Evolutionary conservation across 2,888 invertebrate species (phyloP).

Genomic region (Himalopsyche japonica): DNA sequence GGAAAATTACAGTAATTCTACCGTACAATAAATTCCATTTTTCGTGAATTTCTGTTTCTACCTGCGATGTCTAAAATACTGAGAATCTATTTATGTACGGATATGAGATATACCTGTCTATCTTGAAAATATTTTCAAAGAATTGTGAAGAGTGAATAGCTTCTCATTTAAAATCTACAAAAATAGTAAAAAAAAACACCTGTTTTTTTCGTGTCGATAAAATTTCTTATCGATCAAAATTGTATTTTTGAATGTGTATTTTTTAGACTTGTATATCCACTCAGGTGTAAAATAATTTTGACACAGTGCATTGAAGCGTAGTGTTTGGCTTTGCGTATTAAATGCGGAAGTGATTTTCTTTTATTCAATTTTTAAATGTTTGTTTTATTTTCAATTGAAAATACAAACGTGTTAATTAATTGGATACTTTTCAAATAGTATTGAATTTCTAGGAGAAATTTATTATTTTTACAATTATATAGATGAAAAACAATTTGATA

Average conservation of each 20-base stretch:
- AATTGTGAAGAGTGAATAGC: no score
- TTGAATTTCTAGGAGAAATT: not conserved
- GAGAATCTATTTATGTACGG: no score
- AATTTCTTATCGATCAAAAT: not conserved
- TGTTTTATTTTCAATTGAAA: not conserved
- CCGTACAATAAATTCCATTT: no score
- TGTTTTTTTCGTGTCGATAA: not conserved
- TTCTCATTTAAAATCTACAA: no score
- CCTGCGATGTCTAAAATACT: no score
- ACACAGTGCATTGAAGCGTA: not conserved
- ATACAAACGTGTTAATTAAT: not conserved
- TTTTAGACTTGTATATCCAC: not conserved
- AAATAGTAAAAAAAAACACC: no score
- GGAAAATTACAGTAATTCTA: no score
- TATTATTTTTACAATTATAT: not conserved
- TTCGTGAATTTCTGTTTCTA: no score
- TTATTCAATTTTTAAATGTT: not conserved
- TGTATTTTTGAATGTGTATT: not conserved
- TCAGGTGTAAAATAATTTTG: not conserved
- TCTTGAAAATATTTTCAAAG: no score
- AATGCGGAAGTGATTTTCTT: not conserved
- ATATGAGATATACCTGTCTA: no score
- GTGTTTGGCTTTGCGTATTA: not conserved
- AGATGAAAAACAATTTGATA: no score
- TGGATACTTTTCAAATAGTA: not conserved